These are phyloP conservation scores for Anguilla marmorata DNA, from an alignment of 2,797 vertebrate species.

Conservation along the genomic window DNA sequence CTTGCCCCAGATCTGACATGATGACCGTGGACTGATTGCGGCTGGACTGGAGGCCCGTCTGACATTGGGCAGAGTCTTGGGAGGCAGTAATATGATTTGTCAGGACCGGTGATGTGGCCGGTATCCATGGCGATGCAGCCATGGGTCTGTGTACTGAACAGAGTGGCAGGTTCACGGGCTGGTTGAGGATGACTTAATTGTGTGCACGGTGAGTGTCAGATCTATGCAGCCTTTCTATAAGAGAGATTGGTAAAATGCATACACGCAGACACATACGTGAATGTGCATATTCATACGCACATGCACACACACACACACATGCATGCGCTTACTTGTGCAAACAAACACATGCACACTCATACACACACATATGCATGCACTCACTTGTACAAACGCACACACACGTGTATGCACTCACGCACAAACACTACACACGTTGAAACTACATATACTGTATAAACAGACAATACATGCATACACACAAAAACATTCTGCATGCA, in stretches of 20 bases:
- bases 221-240: not conserved
- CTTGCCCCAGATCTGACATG: not conserved
- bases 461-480: no score
- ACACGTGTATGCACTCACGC: no score
- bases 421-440: no score
- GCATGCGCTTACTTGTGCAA: no score
- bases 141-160: not conserved
- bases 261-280: not conserved
- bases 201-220: not conserved
- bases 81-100: not conserved
- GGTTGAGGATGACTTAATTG: not conserved
- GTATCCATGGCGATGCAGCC: not conserved
- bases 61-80: not conserved
- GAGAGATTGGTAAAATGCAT: not conserved
- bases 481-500: no score
- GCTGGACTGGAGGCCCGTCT: not conserved
- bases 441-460: no score
- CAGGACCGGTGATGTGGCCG: not conserved
- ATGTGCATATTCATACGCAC: not conserved
- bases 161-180: not conserved
- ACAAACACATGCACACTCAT: not conserved
- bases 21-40: not conserved
- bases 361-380: not conserved
- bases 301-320: not conserved
- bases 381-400: no score